Conservation (phyloP, 2,797 vertebrate species). For the Galago senegalensis region DNA sequence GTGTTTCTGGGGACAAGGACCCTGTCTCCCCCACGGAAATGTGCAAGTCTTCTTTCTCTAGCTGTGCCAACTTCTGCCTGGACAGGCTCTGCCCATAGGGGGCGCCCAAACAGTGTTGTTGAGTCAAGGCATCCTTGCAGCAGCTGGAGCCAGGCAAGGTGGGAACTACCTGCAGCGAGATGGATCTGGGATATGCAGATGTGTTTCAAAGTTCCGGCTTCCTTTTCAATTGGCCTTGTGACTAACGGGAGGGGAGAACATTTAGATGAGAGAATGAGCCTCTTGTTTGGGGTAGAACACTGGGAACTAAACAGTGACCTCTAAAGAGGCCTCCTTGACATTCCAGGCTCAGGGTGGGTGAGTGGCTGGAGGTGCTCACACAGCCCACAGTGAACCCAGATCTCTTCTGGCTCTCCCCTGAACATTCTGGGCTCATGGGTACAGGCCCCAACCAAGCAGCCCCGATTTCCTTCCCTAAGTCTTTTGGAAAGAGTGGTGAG, state of each 20-base stretch:
- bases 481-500: conserved; percentile 82
- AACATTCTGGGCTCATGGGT: background rate
- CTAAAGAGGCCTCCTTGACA: background rate
- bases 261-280: background rate
- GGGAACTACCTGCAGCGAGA: background rate
- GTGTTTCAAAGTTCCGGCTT: background rate
- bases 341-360: background rate
- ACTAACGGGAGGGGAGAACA: background rate
- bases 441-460: conserved; percentile 64
- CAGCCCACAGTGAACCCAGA: background rate
- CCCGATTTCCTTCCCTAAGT: conserved; percentile 78
- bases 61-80: background rate
- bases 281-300: background rate
- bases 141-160: rapidly evolving
- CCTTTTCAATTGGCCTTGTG: background rate
- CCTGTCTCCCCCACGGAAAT: rapidly evolving
- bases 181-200: background rate
- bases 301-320: background rate
- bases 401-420: background rate
- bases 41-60: background rate
- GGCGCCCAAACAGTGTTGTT: conserved; percentile 78
- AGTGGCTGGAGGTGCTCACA: background rate
- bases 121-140: rapidly evolving
- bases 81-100: conserved; percentile 76
- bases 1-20: background rate